phyloP scores from a whole-genome alignment of 2,888 invertebrate genomes.

The Pyrgus malvae region DNA sequence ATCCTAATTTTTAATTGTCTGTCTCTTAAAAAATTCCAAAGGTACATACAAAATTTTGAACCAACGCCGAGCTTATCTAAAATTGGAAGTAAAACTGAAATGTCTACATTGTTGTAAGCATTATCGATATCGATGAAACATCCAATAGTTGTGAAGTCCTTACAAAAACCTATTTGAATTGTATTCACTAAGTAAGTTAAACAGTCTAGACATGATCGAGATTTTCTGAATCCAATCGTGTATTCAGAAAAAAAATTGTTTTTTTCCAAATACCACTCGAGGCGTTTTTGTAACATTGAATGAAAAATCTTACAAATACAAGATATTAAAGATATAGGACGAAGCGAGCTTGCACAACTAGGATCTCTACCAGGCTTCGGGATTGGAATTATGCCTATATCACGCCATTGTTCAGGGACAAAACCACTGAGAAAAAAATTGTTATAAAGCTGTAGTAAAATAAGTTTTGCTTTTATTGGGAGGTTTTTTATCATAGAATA shows the following conservation, averaged over 20 bases:
- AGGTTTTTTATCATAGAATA: constrained; percentile 30
- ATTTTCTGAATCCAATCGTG: constrained; percentile 28
- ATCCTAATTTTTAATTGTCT: constrained; percentile 33
- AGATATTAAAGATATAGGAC: constrained; percentile 27
- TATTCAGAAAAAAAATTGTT: constrained; percentile 13
- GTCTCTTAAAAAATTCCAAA: constrained; percentile 33
- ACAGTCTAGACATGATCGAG: constrained; percentile 29
- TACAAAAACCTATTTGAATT: constrained; percentile 34
- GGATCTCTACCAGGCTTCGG: constrained; percentile 25
- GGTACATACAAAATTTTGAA: constrained; percentile 31
- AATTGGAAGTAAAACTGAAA: constrained; percentile 30
- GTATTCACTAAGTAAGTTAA: constrained; percentile 11
- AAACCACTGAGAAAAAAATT: background rate
- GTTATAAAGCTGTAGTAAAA: constrained; percentile 25
- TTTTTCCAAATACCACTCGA: constrained; percentile 34
- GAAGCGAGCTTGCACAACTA: too few relatives aligned
- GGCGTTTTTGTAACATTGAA: constrained; percentile 27
- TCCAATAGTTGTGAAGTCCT: too few relatives aligned
- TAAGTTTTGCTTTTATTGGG: constrained; percentile 11
- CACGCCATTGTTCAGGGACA: constrained; percentile 20
- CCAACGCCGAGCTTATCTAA: constrained; percentile 34
- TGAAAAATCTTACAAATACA: constrained; percentile 35
- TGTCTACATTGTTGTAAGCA: constrained; percentile 13
- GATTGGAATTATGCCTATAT: constrained; percentile 16
- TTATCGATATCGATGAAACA: too few relatives aligned